phyloP scores from a whole-genome alignment of 2,113 vertebrate genomes.

The Leucopsar rothschildi region DNA sequence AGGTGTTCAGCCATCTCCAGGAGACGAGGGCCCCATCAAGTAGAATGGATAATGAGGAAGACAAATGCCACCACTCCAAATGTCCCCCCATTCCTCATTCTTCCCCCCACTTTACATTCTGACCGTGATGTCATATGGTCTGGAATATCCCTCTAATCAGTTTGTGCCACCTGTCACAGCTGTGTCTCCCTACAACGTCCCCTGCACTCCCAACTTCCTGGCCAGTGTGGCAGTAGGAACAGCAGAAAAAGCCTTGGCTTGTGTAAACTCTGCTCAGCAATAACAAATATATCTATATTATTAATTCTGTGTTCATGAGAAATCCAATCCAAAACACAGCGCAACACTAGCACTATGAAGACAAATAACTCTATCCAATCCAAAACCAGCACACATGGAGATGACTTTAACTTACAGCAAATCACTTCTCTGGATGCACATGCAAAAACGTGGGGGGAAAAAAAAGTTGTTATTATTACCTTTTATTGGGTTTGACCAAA shows the following conservation, averaged over 20 bases:
- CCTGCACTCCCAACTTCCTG: no score
- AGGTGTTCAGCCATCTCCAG: not conserved
- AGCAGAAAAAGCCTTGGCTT: not conserved
- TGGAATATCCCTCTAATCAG: not conserved
- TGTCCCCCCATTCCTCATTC: not conserved
- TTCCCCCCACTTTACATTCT: not conserved
- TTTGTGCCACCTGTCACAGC: not conserved
- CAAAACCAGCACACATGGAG: not conserved
- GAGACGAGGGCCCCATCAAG: not conserved
- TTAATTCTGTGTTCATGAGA: not conserved
- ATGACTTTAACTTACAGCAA: not conserved
- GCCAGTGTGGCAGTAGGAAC: rapidly evolving
- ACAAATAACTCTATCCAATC: not conserved
- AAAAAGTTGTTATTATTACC: not conserved
- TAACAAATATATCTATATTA: not conserved
- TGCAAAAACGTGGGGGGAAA: not conserved
- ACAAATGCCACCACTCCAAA: not conserved
- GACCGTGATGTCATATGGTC: not conserved
- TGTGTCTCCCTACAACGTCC: not conserved
- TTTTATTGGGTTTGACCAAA: not conserved
- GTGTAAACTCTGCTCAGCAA: not conserved
- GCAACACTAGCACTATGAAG: not conserved
- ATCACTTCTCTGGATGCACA: not conserved
- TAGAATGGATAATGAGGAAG: not conserved
- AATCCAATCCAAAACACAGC: not conserved